phyloP scores from a whole-genome alignment of 1,140 invertebrate species.

The Xylocopa sonorina region DNA sequence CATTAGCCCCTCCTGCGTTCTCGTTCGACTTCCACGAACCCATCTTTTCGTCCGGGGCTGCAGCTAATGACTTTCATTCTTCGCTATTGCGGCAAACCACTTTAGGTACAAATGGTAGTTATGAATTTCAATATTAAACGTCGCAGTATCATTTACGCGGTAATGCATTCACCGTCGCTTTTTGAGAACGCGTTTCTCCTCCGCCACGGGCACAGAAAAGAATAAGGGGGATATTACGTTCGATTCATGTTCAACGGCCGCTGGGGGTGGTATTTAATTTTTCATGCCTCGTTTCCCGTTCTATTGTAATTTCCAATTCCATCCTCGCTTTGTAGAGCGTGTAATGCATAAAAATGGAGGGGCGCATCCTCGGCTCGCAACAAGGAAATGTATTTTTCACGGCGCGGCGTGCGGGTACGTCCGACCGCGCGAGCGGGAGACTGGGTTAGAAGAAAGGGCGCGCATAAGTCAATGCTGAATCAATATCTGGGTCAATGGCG shows the following conservation, averaged over 20 bases:
- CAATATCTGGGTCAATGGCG: conserved; percentile 48
- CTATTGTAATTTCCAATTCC: not conserved
- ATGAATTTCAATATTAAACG: conserved; percentile 2
- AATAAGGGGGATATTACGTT: not conserved
- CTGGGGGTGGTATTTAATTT: not conserved
- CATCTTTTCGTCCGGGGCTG: not conserved
- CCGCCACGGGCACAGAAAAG: too few relatives aligned
- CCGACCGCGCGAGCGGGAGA: too few relatives aligned
- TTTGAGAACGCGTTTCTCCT: too few relatives aligned
- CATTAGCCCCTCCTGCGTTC: not conserved
- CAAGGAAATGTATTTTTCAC: not conserved
- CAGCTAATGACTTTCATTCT: conserved; percentile 14
- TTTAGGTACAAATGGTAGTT: conserved; percentile 6
- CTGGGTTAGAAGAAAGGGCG: not conserved
- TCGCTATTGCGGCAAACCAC: not conserved
- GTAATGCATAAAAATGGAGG: not conserved
- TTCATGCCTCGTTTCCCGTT: not conserved
- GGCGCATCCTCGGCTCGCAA: not conserved
- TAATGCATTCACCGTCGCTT: not conserved
- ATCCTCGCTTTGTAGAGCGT: too few relatives aligned
- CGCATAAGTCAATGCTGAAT: conserved; percentile 27
- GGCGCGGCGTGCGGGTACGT: too few relatives aligned
- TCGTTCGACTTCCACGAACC: not conserved
- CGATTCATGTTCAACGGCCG: not conserved
- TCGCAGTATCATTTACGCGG: conserved; percentile 9